Conservation (phyloP, 2,113 vertebrate genomes). For the Corvus hawaiiensis region DNA sequence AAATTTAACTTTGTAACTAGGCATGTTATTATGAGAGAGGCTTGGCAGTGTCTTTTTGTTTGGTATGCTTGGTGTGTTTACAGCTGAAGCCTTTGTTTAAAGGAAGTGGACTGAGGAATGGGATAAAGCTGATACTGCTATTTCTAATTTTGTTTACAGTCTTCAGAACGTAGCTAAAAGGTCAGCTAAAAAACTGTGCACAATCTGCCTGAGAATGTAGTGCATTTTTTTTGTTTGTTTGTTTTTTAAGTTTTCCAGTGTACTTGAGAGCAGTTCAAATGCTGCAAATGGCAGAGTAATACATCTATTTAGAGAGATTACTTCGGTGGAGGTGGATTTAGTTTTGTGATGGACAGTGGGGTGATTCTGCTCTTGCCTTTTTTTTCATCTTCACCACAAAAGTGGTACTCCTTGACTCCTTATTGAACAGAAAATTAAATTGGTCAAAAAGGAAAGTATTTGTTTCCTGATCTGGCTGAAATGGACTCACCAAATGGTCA, state of each 20-base stretch:
- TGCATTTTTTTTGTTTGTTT: background rate
- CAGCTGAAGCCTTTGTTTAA: conserved; percentile 4
- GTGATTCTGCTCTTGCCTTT: background rate
- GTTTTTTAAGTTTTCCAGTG: background rate
- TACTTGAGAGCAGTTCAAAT: background rate
- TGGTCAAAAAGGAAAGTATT: background rate
- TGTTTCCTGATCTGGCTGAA: background rate
- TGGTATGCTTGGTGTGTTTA: background rate
- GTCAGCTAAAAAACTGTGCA: background rate
- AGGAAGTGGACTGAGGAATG: background rate
- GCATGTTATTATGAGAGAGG: background rate
- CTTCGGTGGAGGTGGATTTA: background rate
- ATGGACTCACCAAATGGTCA: background rate
- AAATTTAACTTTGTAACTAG: background rate
- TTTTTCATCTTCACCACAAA: background rate
- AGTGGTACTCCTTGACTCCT: background rate
- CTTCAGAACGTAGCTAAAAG: background rate
- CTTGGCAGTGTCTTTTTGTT: background rate
- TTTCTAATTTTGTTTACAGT: background rate
- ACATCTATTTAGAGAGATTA: background rate
- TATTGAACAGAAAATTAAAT: background rate
- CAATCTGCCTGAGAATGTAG: background rate
- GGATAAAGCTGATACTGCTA: background rate
- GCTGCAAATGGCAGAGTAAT: background rate
- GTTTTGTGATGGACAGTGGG: background rate